Evolutionary conservation across 2,797 vertebrate genomes (phyloP), one percentile per base, ranked within the genome.

Genomic region (Lates japonicus): DNA sequence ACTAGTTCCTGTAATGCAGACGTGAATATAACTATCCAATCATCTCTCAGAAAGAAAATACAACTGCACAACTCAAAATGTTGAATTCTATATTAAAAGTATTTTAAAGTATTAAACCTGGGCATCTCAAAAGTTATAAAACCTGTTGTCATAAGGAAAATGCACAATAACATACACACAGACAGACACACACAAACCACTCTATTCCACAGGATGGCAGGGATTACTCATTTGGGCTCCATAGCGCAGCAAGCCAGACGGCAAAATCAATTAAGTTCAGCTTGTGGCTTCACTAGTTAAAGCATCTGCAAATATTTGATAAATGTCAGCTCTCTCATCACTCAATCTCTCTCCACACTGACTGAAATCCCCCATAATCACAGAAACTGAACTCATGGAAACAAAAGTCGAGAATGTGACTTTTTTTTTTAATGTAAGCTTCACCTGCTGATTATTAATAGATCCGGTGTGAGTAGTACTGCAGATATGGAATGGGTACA

Each of bases 191-290:
- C 33, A 55, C 41, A n/a, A 49, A 62, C 49, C 73, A 29, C 52
- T 49, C 52, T 37, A 6, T 14, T 72, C 19, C 41, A 60, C 81
- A 79, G 80, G 69, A 82, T 75, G 74, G 65, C 59, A 33, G 75
- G 81, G 74, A 87, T 86, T 88, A 87, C 71, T 78, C 67, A 59
- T 70, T 49, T 31, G 41, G 51, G 84, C 79, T 78, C 61, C 70
- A 49, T 16, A 39, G 80, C 42, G 57, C 76, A 75, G 69, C 1
- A 17, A 83, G 73, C 73, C 83, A 89, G 80, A 83, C 11, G 66
- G 74, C 48, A 64, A 86, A 90, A 89, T 91, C 90, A 91, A 89
- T 91, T 89, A 88, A 87, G 78, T 84, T 88, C 70, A 88, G 91
- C 84, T 80, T 70, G 68, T 81, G 83, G 87, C 82, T 88, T 86